Conservation (phyloP, 1,140 invertebrate species). For the Whitmania pigra region DNA sequence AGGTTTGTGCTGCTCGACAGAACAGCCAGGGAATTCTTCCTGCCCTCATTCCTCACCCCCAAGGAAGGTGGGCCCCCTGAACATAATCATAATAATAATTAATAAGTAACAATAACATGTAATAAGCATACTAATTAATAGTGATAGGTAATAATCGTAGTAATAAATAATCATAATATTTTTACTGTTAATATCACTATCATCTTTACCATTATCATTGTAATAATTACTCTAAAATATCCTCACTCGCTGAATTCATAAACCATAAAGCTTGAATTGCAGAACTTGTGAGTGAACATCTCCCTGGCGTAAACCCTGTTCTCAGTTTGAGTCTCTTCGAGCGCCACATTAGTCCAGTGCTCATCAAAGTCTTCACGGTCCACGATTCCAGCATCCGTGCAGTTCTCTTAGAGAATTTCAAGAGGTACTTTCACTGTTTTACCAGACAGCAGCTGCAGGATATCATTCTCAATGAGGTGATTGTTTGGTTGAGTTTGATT, state of each 20-base stretch:
- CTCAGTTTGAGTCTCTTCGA: conserved; percentile 25
- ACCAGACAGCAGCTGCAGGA: conserved; percentile 28
- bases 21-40: neutral
- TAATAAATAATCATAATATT: no score
- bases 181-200: no score
- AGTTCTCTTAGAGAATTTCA: conserved; percentile 32
- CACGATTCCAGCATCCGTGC: conserved; percentile 33
- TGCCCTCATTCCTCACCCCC: neutral
- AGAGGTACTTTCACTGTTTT: conserved; percentile 31
- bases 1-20: conserved; percentile 2
- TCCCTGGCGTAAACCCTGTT: neutral
- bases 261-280: no score
- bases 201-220: no score
- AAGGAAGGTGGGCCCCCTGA: neutral
- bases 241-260: no score
- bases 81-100: no score
- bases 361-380: conserved; percentile 33
- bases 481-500: neutral
- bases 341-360: conserved; percentile 32
- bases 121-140: no score
- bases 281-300: neutral
- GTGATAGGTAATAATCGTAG: no score
- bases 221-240: no score
- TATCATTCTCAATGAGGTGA: conserved; percentile 35
- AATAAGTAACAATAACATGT: no score